These are phyloP conservation scores for Silurus meridionalis DNA, from an alignment of 2,113 vertebrate genomes.

Conservation along the genomic window DNA sequence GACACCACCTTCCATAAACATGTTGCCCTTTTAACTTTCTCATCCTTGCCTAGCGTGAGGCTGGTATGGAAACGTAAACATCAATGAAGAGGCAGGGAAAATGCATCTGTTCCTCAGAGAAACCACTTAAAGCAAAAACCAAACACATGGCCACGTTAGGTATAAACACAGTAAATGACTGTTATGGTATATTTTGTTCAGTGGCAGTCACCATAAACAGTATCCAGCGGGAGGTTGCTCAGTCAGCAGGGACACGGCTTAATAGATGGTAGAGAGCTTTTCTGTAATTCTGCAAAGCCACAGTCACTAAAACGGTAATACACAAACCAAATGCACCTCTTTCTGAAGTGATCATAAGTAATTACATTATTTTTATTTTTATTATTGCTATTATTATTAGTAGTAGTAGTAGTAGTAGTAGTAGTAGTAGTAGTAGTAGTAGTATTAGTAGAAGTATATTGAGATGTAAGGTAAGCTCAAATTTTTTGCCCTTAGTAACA, in stretches of 20 bases:
- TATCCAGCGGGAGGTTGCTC: neutral
- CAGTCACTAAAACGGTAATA: neutral
- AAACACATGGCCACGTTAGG: conserved; percentile 13
- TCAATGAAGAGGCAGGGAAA: neutral
- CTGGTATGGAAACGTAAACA: conserved; percentile 33
- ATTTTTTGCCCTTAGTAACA: neutral
- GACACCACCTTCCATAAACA: conserved; percentile 33
- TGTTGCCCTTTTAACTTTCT: conserved; percentile 10
- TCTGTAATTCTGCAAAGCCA: neutral
- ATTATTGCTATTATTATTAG: neutral
- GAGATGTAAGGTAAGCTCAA: too few relatives aligned
- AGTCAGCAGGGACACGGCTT: conserved; percentile 1
- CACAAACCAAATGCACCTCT: neutral
- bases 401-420: neutral
- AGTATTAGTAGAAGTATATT: too few relatives aligned
- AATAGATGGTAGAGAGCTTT: neutral
- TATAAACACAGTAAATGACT: conserved; percentile 36
- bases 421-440: neutral
- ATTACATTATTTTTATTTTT: neutral
- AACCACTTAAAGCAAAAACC: conserved; percentile 29
- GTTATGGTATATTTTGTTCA: neutral
- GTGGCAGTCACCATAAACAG: conserved; percentile 2
- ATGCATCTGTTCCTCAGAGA: conserved; percentile 13
- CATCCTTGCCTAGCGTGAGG: neutral
- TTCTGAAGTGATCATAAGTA: too few relatives aligned